Conservation (phyloP, 2,888 invertebrate species). For the Phengaris alcon region DNA sequence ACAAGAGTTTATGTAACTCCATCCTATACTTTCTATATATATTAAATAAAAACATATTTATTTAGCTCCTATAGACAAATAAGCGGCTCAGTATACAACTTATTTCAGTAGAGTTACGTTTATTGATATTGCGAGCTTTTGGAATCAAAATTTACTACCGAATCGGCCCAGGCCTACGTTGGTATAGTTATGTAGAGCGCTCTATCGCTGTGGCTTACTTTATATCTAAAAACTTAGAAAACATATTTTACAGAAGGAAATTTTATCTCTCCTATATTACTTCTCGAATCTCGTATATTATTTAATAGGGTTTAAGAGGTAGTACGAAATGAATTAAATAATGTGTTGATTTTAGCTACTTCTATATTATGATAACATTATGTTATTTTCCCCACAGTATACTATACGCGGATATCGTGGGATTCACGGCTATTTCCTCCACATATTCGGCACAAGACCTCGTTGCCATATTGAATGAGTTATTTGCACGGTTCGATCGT, state of each 20-base stretch:
- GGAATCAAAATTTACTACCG: slow-evolving; percentile 14
- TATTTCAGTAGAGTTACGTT: neutral
- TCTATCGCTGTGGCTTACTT: too few species aligned
- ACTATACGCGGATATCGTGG: slow-evolving; percentile 98
- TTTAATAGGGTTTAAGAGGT: too few species aligned
- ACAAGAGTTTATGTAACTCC: too few species aligned
- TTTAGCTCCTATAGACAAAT: neutral
- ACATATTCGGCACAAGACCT: slow-evolving; percentile 97
- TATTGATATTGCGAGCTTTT: slow-evolving; percentile 12
- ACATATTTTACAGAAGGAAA: neutral
- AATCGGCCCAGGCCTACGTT: neutral
- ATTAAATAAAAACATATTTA: neutral
- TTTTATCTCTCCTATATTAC: too few species aligned
- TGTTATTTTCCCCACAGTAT: slow-evolving; percentile 80
- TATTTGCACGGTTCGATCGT: slow-evolving; percentile 96
- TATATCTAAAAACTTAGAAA: neutral
- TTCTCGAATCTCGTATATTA: too few species aligned
- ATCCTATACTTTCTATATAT: too few species aligned
- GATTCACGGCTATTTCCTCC: slow-evolving; percentile 97
- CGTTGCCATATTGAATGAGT: slow-evolving; percentile 96
- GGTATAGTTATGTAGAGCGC: neutral
- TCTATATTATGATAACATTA: too few species aligned
- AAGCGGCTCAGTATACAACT: neutral
- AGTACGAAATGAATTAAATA: too few species aligned
- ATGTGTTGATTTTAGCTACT: too few species aligned